Evolutionary conservation across 2,888 invertebrate genomes (phyloP).

Genomic region (Drosophila greeni): DNA sequence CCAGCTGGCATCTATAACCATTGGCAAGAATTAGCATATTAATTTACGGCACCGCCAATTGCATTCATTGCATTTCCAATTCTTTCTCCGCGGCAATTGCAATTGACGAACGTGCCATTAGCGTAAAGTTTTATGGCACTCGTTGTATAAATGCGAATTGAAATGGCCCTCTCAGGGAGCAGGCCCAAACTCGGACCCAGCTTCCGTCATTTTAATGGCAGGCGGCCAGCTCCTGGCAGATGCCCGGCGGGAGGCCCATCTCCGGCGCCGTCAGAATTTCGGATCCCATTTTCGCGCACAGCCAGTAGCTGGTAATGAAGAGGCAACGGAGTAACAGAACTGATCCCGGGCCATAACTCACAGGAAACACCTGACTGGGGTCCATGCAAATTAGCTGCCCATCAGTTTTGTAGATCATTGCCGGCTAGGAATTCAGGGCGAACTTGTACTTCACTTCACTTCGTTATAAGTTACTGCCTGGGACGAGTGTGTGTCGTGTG

Average conservation of each 20-base stretch:
- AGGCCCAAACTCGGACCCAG: conserved; percentile 50
- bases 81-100: conserved; percentile 49
- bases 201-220: conserved; percentile 66
- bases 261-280: conserved; percentile 15
- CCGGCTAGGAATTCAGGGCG: conserved; percentile 16
- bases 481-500: conserved; percentile 22
- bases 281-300: conserved; percentile 1
- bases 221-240: conserved; percentile 18
- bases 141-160: conserved; percentile 63
- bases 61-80: conserved; percentile 43
- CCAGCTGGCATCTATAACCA: conserved; percentile 31
- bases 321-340: conserved; percentile 2
- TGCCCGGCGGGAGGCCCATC: conserved; percentile 51
- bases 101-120: conserved; percentile 55
- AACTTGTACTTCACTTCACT: conserved; percentile 11
- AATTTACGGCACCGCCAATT: conserved; percentile 60
- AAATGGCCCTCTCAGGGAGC: conserved; percentile 50
- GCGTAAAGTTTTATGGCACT: conserved; percentile 58
- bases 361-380: conserved; percentile 1
- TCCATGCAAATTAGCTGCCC: conserved; percentile 30
- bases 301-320: conserved; percentile 25
- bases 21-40: conserved; percentile 65
- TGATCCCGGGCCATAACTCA: conserved; percentile 12
- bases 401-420: conserved; percentile 6
- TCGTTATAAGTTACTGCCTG: conserved; percentile 15